Evolutionary conservation across 2,888 invertebrate species (phyloP), one percentile per base, ranked within the genome.

Genomic region (Nephrotoma flavescens): DNA sequence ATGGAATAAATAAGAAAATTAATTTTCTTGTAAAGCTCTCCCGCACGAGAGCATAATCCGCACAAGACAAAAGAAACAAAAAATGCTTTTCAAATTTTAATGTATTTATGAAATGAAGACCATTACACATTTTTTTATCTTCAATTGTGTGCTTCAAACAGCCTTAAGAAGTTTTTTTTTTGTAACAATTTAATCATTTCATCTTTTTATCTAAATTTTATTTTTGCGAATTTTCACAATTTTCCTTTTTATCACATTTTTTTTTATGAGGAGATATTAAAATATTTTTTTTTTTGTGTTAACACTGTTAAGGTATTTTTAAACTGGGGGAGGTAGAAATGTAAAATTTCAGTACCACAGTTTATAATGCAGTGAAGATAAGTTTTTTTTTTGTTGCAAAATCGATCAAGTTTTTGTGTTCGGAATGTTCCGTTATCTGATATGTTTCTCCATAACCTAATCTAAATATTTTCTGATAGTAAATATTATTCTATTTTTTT

Each of bases 21-120:
- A 71, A 71, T 71, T 71, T 71, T 71, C 3, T 31, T 31, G 31
- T 31, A 71, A 71, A 52, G 7, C 71, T 71, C 31, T 71, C 31
- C 52, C 52, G 15, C 52, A 52, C 52, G 52, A n/a, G 7, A 6
- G 11, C 7, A 52, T 15, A 52, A 52, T 52, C 31, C 31, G 9
- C 19, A 31, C 71, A 71, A 71, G 31, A 71, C 71, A 71, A 71
- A 71, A 31, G 71, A 31, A 31, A 31, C 31, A 31, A 71, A 71
- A 71, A 71, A 71, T 71, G 71, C 71, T 84, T 42, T 84, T 84
- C 42, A 84, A 84, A 84, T 42, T 41, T 84, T 84, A 84, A 84
- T 84, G 84, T 84, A 84, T 84, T 84, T 84, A 84, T 84, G 84
- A 84, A 84, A 84, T 84, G 84, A 84, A 42, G 84, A 42, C 84